Percentiles rank a stretch among this genome's conserved stretches.
Evolutionary conservation across 2,888 invertebrate genomes (phyloP).

Genomic region (Molorchus minor): DNA sequence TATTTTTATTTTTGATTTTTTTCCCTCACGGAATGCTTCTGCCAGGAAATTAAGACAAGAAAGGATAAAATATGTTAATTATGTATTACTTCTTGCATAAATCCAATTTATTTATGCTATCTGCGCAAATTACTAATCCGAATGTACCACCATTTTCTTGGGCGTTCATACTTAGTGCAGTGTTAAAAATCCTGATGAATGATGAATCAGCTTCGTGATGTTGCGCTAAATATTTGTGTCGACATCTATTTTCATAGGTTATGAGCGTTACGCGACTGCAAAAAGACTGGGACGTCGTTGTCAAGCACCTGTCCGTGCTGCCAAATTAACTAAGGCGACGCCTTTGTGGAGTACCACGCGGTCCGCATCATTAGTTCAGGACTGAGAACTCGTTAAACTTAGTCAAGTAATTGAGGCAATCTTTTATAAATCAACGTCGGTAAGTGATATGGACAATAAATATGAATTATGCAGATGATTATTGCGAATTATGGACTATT

Average conservation of each 20-base stretch:
- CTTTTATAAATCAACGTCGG: constrained; percentile 12
- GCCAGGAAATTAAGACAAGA: too few relatives aligned
- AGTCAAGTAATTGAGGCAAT: neutral
- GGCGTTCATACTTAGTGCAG: neutral
- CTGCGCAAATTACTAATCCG: too few relatives aligned
- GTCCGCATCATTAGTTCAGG: constrained; percentile 26
- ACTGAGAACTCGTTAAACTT: constrained; percentile 7
- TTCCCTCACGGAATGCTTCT: too few relatives aligned
- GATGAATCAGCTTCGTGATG: constrained; percentile 20
- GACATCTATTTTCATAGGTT: constrained; percentile 33
- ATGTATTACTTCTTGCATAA: too few relatives aligned
- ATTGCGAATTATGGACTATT: too few relatives aligned
- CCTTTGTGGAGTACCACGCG: constrained; percentile 35
- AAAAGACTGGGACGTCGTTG: constrained; percentile 39
- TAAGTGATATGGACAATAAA: too few relatives aligned
- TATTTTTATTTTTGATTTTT: too few relatives aligned
- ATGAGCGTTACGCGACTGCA: constrained; percentile 39
- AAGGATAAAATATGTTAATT: too few relatives aligned
- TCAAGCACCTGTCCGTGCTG: constrained; percentile 32
- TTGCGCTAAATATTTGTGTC: constrained; percentile 48
- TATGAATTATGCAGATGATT: too few relatives aligned
- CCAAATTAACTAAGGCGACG: constrained; percentile 40
- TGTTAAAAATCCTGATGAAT: constrained; percentile 7
- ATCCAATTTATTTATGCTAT: too few relatives aligned
- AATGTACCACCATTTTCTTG: too few relatives aligned